Evolutionary conservation across 2,113 vertebrate genomes (phyloP).

Genomic region (Leucosticte australis): DNA sequence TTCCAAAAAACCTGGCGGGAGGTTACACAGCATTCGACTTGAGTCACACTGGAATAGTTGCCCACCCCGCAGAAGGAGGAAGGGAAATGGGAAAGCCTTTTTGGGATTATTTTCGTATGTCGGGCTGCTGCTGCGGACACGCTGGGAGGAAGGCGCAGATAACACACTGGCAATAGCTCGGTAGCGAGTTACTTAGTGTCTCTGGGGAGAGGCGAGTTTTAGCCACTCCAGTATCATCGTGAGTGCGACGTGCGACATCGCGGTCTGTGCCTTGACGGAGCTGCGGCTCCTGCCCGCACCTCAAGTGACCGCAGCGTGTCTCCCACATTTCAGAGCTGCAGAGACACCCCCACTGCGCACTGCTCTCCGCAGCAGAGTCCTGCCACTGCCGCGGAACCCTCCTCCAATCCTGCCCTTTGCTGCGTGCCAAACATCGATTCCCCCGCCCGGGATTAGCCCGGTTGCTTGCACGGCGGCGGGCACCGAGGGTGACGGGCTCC

Average conservation of each 20-base stretch:
- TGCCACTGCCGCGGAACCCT: accelerated
- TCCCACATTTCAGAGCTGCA: accelerated
- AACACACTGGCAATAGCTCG: accelerated
- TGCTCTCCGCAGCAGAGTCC: background rate
- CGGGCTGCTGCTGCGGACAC: background rate
- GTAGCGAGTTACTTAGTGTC: accelerated
- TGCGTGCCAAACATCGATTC: background rate
- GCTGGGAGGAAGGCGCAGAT: no score
- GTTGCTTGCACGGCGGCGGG: background rate
- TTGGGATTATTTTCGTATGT: accelerated
- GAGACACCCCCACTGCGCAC: accelerated
- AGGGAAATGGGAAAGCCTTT: background rate
- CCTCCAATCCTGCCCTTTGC: background rate
- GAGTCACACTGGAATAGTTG: background rate
- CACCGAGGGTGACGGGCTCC: background rate
- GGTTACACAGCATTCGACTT: background rate
- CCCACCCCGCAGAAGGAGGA: background rate
- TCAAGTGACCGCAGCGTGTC: accelerated
- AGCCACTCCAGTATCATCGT: accelerated
- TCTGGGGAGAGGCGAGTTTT: background rate
- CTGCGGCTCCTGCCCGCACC: background rate
- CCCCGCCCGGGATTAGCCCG: background rate
- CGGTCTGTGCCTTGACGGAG: background rate
- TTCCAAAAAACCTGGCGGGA: background rate
- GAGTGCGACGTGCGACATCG: accelerated